Conservation (phyloP, 2,888 invertebrate species). For the Mimachlamys varia region DNA sequence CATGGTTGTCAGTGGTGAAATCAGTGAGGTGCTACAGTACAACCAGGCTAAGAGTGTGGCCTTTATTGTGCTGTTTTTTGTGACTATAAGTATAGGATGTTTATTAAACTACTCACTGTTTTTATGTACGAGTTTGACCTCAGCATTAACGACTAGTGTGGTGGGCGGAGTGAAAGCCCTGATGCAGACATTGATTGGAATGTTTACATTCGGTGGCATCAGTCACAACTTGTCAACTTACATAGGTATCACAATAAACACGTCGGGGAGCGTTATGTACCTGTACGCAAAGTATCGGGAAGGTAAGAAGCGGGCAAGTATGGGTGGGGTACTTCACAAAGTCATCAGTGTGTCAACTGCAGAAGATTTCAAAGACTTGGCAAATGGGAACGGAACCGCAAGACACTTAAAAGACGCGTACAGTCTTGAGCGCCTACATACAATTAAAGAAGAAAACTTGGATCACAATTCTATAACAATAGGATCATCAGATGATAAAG, state of each 20-base stretch:
- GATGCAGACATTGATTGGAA: constrained; percentile 81
- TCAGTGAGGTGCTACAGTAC: constrained; percentile 57
- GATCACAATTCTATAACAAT: neutral
- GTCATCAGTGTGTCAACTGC: constrained; percentile 67
- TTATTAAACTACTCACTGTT: constrained; percentile 82
- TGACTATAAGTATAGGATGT: constrained; percentile 77
- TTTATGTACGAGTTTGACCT: constrained; percentile 81
- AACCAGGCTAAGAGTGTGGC: constrained; percentile 53
- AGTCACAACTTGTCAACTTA: constrained; percentile 76
- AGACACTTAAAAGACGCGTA: neutral
- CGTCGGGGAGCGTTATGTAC: constrained; percentile 80
- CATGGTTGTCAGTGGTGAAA: constrained; percentile 72
- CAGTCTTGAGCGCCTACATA: constrained; percentile 34
- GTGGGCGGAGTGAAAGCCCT: constrained; percentile 81
- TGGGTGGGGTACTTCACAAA: constrained; percentile 62
- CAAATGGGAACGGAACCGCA: constrained; percentile 38
- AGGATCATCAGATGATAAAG: neutral
- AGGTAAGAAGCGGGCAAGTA: constrained; percentile 43
- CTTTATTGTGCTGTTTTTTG: constrained; percentile 76
- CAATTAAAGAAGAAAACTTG: constrained; percentile 40
- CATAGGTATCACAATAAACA: constrained; percentile 80
- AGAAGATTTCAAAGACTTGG: constrained; percentile 59
- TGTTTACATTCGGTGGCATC: constrained; percentile 82
- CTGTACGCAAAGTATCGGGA: constrained; percentile 79
- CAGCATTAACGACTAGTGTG: constrained; percentile 82